These are phyloP conservation scores for Hypercompe scribonia DNA, from an alignment of 2,888 invertebrate genomes.

Conservation along the genomic window DNA sequence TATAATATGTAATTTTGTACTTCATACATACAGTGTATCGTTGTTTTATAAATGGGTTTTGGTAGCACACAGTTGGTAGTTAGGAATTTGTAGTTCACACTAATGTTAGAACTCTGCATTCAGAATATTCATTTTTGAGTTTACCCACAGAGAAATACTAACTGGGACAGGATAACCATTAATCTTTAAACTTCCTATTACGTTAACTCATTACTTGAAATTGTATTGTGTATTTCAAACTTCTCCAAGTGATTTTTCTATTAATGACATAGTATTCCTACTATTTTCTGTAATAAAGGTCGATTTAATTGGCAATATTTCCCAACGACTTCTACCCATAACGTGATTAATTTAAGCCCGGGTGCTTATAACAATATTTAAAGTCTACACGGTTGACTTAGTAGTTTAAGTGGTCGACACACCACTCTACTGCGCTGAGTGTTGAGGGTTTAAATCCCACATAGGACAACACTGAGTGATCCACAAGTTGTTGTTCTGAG, in stretches of 20 bases:
- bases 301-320: not conserved
- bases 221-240: not conserved
- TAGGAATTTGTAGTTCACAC: constrained; percentile 33
- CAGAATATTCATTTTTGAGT: constrained; percentile 19
- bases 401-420: no score
- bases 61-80: constrained; percentile 58
- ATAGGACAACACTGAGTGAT: no score
- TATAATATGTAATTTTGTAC: constrained; percentile 30
- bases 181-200: constrained; percentile 19
- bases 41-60: constrained; percentile 46
- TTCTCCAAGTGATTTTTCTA: not conserved
- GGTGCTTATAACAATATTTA: not conserved
- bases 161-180: constrained; percentile 28
- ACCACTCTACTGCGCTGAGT: no score
- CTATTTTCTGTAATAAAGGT: not conserved
- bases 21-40: constrained; percentile 32
- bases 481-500: no score
- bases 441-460: no score
- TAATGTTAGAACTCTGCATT: constrained; percentile 38
- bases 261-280: not conserved
- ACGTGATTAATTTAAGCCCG: not conserved
- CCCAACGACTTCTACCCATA: not conserved
- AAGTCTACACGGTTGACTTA: no score
- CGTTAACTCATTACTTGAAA: not conserved
- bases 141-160: constrained; percentile 33